phyloP scores from a whole-genome alignment of 30 jellyfish, hydroid and myxozoan genomes.

The Aurelia aurita complex sp. Pacific region DNA sequence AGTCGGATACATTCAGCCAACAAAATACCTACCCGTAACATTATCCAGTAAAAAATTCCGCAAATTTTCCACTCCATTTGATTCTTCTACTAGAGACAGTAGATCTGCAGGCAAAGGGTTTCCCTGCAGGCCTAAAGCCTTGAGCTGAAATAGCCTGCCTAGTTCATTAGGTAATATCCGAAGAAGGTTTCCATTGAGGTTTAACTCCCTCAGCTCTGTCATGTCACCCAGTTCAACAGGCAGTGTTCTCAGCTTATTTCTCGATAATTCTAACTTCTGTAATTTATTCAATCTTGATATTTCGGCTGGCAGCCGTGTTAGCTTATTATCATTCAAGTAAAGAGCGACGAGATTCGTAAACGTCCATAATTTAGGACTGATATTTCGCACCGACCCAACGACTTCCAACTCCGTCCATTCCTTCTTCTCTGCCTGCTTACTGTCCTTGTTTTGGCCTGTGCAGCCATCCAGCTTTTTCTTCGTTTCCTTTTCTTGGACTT shows the following conservation, averaged over 20 bases:
- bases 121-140: conserved; percentile 87
- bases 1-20: too few relatives aligned
- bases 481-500: conserved; percentile 71
- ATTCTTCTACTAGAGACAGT: conserved; percentile 74
- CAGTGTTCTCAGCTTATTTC: conserved; percentile 87
- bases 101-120: conserved; percentile 92
- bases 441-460: conserved; percentile 60
- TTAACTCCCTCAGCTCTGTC: conserved; percentile 86
- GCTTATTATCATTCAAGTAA: conserved; percentile 75
- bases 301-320: conserved; percentile 90
- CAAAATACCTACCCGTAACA: conserved; percentile 80
- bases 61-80: conserved; percentile 66
- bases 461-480: conserved; percentile 74
- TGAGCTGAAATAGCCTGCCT: conserved; percentile 90
- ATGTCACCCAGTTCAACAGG: conserved; percentile 98
- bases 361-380: conserved; percentile 96
- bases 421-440: conserved; percentile 65
- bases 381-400: conserved; percentile 86
- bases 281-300: conserved; percentile 65
- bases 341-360: conserved; percentile 80
- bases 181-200: conserved; percentile 76
- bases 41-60: conserved; percentile 76
- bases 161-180: conserved; percentile 93
- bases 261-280: conserved; percentile 82
- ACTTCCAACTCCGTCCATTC: conserved; percentile 93